These are phyloP conservation scores for Leptobrachium ailaonicum DNA, from an alignment of 2,113 vertebrate genomes.

Conservation along the genomic window DNA sequence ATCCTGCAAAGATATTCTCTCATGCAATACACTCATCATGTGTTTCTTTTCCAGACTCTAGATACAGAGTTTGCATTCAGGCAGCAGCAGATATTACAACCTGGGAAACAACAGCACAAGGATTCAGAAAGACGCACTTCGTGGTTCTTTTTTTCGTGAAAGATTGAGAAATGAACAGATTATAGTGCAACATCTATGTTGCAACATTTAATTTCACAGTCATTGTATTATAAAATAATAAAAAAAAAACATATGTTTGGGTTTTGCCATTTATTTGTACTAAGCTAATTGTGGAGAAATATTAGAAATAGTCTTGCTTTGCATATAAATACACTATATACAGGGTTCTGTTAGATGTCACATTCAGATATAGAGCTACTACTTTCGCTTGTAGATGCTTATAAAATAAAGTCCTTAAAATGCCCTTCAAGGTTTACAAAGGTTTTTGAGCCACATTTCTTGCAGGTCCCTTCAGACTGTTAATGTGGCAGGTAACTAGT, in stretches of 20 bases:
- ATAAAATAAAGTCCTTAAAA: not conserved
- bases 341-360: constrained; percentile 4
- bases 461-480: not conserved
- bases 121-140: constrained; percentile 15
- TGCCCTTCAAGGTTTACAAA: not conserved
- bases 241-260: not conserved
- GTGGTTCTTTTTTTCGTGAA: constrained; percentile 16
- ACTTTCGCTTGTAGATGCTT: not conserved
- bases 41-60: constrained; percentile 1
- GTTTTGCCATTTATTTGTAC: constrained; percentile 32
- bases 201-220: not conserved
- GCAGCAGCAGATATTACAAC: constrained; percentile 14
- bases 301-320: not conserved
- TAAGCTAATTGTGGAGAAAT: not conserved
- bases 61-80: constrained; percentile 27
- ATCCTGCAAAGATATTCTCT: no score
- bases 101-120: constrained; percentile 23
- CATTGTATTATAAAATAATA: not conserved
- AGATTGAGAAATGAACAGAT: no score
- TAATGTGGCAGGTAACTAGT: not conserved
- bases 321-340: constrained; percentile 44
- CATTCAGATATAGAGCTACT: not conserved
- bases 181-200: no score
- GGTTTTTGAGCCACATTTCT: not conserved
- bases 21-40: not conserved